Evolutionary conservation across 2,113 vertebrate genomes (phyloP), one percentile per base, ranked within the genome.

Genomic region (Leptobrachium ailaonicum): DNA sequence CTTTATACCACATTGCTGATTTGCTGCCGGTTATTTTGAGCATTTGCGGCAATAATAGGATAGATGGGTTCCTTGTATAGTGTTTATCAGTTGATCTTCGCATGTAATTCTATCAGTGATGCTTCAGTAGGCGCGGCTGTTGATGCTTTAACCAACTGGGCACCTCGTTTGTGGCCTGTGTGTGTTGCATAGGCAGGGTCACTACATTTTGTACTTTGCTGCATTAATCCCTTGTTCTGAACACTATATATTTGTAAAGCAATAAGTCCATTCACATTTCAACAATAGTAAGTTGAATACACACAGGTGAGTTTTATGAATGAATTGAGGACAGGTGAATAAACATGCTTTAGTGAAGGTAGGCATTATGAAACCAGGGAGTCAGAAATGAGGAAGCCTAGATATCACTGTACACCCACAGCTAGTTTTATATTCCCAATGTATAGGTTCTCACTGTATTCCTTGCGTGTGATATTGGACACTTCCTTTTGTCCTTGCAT

Each of bases 261-360:
- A 13, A 13, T 60, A 60, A 12, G 56, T 12, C 3, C 56, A 7
- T 64, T 20, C 32, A 64, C 40, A 20, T 8, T 64, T 40, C 10
- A 64, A 2, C 62, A 64, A 40, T 64, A 32, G 9, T n/a, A 64
- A 64, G 32, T 64, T 64, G 5, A 64, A 64, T 6, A 20, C 62
- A 64, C 20, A 64, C 20, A 41, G 7, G 43, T 40, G 44, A 14
- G 41, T 63, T 69, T 62, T 77, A 62, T 71, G 76, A 78, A 78
- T 78, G n/a, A 71, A 41, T 20, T 41, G 20, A 64, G 40, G 56
- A 71, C 67, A 78, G 76, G 67, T 78, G 67, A 20, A 63, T 8
- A 60, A 11, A 41, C 53, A 41, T 12, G n/a, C 63, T 75, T 10
- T 42, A 14, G 14, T 72, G 56, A 41, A 13, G 6, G 4, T 58